Conservation (phyloP, 2,888 invertebrate genomes). For the Mythimna ferrago region DNA sequence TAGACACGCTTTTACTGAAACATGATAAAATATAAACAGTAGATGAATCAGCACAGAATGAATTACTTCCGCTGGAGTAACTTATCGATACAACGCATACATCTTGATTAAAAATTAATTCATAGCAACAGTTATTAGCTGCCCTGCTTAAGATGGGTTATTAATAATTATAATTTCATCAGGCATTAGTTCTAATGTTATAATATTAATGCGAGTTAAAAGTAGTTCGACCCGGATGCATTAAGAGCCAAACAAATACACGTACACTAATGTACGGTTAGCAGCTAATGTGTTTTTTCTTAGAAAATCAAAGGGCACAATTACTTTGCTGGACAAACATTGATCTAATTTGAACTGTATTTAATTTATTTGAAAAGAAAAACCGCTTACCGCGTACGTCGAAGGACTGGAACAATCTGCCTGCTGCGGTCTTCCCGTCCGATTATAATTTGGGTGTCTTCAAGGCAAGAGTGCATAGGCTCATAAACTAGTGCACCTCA, state of each 20-base stretch:
- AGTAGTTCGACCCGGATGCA: slow-evolving; percentile 40
- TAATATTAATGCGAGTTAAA: slow-evolving; percentile 37
- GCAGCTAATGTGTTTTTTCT: slow-evolving; percentile 30
- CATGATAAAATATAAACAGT: slow-evolving; percentile 48
- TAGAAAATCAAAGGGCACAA: slow-evolving; percentile 19
- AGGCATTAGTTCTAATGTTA: slow-evolving; percentile 34
- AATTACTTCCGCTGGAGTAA: slow-evolving; percentile 49
- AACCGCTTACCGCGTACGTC: too few relatives aligned
- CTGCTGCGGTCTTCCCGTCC: too few relatives aligned
- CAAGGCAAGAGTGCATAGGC: too few relatives aligned
- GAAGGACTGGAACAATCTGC: too few relatives aligned
- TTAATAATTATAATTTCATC: slow-evolving; percentile 44
- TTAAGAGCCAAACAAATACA: slow-evolving; percentile 42
- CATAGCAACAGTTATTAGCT: slow-evolving; percentile 34
- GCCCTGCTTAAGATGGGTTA: slow-evolving; percentile 40
- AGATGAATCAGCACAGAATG: slow-evolving; percentile 42
- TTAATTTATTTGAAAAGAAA: neutral
- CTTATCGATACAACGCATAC: slow-evolving; percentile 33
- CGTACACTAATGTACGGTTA: slow-evolving; percentile 23
- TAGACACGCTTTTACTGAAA: slow-evolving; percentile 40
- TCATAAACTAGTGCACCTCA: too few relatives aligned
- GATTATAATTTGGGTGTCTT: too few relatives aligned
- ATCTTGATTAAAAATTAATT: slow-evolving; percentile 58
- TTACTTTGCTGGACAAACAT: slow-evolving; percentile 9
- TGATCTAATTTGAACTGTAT: neutral